Conservation (phyloP, 2,113 vertebrate species). For the Eubucco bourcierii region DNA sequence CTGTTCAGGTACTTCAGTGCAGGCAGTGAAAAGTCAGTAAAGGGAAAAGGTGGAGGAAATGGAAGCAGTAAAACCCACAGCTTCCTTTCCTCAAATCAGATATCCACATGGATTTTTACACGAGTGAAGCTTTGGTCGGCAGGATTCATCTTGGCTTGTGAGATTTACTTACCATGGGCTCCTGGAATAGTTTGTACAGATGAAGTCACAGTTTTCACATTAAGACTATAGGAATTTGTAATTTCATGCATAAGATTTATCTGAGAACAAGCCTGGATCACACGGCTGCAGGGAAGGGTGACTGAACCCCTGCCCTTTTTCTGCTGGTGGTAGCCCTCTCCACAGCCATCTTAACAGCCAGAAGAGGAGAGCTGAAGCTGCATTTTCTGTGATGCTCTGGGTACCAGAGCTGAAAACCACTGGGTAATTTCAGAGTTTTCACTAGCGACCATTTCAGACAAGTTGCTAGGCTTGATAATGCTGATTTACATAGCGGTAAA, state of each 20-base stretch:
- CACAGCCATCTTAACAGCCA: neutral
- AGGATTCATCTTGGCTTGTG: neutral
- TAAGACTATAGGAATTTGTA: neutral
- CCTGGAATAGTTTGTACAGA: neutral
- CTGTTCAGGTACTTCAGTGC: neutral
- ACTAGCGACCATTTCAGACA: slow-evolving; percentile 6
- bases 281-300: neutral
- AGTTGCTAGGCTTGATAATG: neutral
- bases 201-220: accelerated
- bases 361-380: neutral
- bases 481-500: slow-evolving; percentile 16
- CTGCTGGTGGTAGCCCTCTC: neutral
- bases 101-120: neutral
- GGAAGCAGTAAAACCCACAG: neutral
- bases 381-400: neutral
- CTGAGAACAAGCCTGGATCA: neutral
- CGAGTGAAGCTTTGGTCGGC: neutral
- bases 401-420: neutral
- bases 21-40: neutral
- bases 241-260: neutral
- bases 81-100: neutral
- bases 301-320: neutral
- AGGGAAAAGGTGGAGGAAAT: neutral
- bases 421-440: neutral
- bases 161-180: neutral